Evolutionary conservation across 1,140 invertebrate species (phyloP), one percentile per base, ranked within the genome.

Genomic region (Drosophila albomicans): DNA sequence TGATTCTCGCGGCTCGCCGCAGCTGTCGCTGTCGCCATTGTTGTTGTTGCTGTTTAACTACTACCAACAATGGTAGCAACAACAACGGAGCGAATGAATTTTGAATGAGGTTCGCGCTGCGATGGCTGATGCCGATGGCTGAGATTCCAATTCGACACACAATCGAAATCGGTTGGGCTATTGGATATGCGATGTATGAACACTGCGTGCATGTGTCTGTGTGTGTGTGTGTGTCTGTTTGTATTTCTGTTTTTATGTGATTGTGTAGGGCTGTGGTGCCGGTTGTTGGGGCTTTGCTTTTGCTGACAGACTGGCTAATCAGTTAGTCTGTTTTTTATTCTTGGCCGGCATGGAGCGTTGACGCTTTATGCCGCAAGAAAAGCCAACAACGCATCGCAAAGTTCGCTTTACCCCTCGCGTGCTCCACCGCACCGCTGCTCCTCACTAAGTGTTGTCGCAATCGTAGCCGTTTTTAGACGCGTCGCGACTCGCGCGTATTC

Each of bases 291-390:
- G 65, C 68, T 85, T 79, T 76, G 75, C 79, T 61, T 82, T 67
- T 72, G 73, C 74, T 74, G 69, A 72, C 79, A 67, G 74, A 59
- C 68, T 72, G 82, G 74, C 78, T 87, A 87, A 88, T 87, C 84
- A 78, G 84, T 87, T 79, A 87, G 84, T 87, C 63, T 75, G 84
- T 84, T 88, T 87, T 87, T 87, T 87, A 87, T 87, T 88, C 85
- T 87, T 89, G 84, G 69, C 80, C 84, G 82, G 84, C 73, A 84
- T 87, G 84, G 84, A 82, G 80, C 84, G 77, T 71, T 79, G 63
- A 71, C 59, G 75, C 41, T 63, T 75, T 57, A 54, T 45, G 61
- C 46, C 67, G 41, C 46, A 51, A 48, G 56, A 59, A 59, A 67
- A 38, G 56, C 52, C 48, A 54, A 32, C 69, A 25, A 32, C 46